Evolutionary conservation across 2,888 invertebrate species (phyloP).

Genomic region (Catocala fraxini): DNA sequence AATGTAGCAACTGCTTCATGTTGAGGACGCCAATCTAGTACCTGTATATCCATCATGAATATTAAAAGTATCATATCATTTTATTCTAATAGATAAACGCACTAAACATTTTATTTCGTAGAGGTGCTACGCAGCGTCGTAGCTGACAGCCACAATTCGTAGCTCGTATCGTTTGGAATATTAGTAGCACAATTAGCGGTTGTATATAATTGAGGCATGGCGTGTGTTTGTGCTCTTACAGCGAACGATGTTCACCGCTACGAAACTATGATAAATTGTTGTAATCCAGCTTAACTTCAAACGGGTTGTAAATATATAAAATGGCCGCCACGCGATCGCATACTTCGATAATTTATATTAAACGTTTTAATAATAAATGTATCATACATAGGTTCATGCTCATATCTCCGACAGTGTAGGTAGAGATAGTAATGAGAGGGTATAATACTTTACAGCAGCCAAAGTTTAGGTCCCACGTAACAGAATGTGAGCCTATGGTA

Average conservation of each 20-base stretch:
- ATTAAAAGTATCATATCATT: no score
- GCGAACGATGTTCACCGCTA: constrained; percentile 39
- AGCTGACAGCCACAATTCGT: constrained; percentile 37
- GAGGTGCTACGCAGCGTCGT: constrained; percentile 7
- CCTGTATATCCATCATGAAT: no score
- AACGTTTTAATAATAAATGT: no score
- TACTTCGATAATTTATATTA: constrained; percentile 1
- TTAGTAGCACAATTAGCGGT: constrained; percentile 45
- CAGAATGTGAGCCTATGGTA: no score
- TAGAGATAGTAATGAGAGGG: no score
- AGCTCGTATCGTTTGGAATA: constrained; percentile 34
- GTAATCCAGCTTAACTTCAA: constrained; percentile 36
- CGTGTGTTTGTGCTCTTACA: constrained; percentile 52
- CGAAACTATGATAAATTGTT: constrained; percentile 45
- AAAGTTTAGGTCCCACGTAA: no score
- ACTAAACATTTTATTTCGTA: neutral
- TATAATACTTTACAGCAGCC: no score
- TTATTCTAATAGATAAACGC: neutral
- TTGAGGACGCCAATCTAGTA: no score
- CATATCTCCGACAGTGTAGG: no score
- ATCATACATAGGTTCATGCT: no score
- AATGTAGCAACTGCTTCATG: no score
- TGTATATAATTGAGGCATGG: constrained; percentile 55
- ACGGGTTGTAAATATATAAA: constrained; percentile 32
- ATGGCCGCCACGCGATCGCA: constrained; percentile 20